Base-by-base conservation (phyloP, 2,797 vertebrate genomes). In the Phataginus tricuspis region DNA sequence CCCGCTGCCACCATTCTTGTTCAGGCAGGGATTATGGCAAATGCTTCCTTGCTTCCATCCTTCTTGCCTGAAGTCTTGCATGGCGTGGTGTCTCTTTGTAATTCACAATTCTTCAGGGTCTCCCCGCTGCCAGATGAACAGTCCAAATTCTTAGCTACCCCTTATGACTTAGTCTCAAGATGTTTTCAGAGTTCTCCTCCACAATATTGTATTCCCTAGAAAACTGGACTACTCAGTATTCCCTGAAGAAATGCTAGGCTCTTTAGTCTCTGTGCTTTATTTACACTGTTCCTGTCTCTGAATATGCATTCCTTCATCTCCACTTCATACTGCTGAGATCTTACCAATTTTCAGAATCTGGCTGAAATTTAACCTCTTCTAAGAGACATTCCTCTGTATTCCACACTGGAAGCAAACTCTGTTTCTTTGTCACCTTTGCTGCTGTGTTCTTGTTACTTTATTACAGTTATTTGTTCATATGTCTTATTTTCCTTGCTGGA, bases 381-480 rank as follows among this genome's bases (percentile, higher is more conserved):
- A 86, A 45, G 29, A 95, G 39, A 88, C 45, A 23, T 78, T 83
- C 39, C 51, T 63, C 21, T 79, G 3, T 71, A 25, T 23, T 84
- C 15, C 2, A 16, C n/a, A 42, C 57, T 7, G 27, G 37, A 95
- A 79, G 55, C 15, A 68, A 63, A 15, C 23, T 90, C 57, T n/a
- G 13, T 37, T 74, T 86, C 34, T 57, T 25, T 77, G 51, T 90
- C 34, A 69, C 31, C 21, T 39, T 49, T 45, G 66, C 72, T 85
- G n/a, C 16, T 84, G 93, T 95, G 59, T 68, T 94, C 96, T 80
- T 49, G 37, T 74, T 63, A 61, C 21, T 75, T 82, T 91, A 45
- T 45, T 82, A 90, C 49, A 79, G 86, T 74, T 74, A 83, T 93
- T 93, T 92, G 61, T 94, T 94, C 21, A 42, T n/a, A 66, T 68